Conservation (phyloP, 2,797 vertebrate genomes). For the Channa striata region DNA sequence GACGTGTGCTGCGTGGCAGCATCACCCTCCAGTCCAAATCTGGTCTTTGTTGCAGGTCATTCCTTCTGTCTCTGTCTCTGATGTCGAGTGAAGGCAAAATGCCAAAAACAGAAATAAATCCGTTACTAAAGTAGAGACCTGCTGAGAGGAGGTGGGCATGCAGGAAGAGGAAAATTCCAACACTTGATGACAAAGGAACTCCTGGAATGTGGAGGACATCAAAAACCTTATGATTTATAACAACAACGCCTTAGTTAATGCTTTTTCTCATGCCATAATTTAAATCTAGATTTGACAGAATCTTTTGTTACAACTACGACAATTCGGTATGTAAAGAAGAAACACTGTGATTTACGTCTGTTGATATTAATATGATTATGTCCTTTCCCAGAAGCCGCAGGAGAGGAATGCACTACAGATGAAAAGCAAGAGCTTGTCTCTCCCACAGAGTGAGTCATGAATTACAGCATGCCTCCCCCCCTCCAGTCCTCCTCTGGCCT, state of each 20-base stretch:
- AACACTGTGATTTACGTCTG: slow-evolving; percentile 33
- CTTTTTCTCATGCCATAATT: neutral
- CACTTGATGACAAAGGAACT: slow-evolving; percentile 42
- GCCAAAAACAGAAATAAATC: slow-evolving; percentile 19
- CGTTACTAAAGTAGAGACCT: slow-evolving; percentile 3
- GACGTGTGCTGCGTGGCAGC: neutral
- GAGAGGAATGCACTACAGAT: slow-evolving; percentile 83
- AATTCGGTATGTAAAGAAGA: slow-evolving; percentile 21
- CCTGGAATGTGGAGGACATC: slow-evolving; percentile 42
- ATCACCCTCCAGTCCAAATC: neutral
- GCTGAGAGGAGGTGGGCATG: slow-evolving; percentile 1
- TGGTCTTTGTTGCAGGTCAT: slow-evolving; percentile 11
- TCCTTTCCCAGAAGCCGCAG: slow-evolving; percentile 86
- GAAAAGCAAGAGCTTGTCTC: slow-evolving; percentile 80
- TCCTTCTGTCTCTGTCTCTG: neutral
- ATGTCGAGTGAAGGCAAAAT: slow-evolving; percentile 12
- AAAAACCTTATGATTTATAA: slow-evolving; percentile 5
- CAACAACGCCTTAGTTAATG: neutral
- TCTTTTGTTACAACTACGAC: neutral
- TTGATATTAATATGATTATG: slow-evolving; percentile 53
- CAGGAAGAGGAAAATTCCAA: slow-evolving; percentile 35
- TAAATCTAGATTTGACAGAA: neutral
- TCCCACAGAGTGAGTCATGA: slow-evolving; percentile 81
- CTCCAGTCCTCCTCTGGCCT: slow-evolving; percentile 43
- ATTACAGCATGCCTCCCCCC: slow-evolving; percentile 2